Evolutionary conservation across 2,797 vertebrate species (phyloP), one percentile per base, ranked within the genome.

Genomic region (Gallinago nigripennis): DNA sequence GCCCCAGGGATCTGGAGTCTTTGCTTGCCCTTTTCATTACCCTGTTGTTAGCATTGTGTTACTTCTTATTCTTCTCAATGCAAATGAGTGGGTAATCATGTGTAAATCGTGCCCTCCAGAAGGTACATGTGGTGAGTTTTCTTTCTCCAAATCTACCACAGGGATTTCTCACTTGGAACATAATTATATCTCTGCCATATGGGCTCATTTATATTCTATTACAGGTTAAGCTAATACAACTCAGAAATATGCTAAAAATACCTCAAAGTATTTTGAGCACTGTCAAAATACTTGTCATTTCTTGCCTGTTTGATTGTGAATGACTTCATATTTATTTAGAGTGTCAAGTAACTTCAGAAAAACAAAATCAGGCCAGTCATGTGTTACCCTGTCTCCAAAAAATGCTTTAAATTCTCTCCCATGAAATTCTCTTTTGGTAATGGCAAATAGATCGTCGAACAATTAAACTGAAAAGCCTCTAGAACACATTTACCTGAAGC

Each of bases 131-230:
- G 97, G 97, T 89, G 97, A 96, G 93, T 94, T 96, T 96, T 97
- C 46, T 92, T 95, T 50, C 77, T 82, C 94, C 85, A 97, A 97
- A 92, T 90, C 97, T 97, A 98, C 98, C 97, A 96, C 96, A 95
- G 98, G 98, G 98, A 98, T 97, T 98, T 98, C 97, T 98, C 92
- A 75, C 96, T 96, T 97, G 96, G 96, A 98, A 97, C 95, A 97
- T 98, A 98, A 98, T 98, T 98, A 98, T 95, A 97, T 97, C 98
- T 97, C 97, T 97, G 98, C 98, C 98, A 98, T 98, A 98, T 98
- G 98, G 98, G 96, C 97, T 98, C 97, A 98, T 98, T 98, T 98
- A 98, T 98, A 98, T 98, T 98, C 98, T 98, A 97, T 98, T 98
- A 98, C 98, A 98, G 98, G 98, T 98, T 98, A 98, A 98, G 97